Conservation (phyloP, 2,888 invertebrate genomes). For the Leptothorax acervorum region DNA sequence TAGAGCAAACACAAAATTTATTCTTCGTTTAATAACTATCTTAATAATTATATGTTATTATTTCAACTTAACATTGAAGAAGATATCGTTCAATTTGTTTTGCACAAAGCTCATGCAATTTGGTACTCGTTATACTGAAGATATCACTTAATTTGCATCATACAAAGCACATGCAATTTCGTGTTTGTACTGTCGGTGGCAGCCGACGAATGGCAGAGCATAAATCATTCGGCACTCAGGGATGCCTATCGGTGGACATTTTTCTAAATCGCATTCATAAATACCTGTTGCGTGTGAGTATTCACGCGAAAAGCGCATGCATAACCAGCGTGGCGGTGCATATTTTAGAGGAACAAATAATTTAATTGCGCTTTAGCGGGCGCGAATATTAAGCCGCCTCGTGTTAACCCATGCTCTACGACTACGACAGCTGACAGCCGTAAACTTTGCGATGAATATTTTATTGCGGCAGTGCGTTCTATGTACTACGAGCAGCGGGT, state of each 20-base stretch:
- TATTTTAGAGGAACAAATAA: constrained; percentile 67
- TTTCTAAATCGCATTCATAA: constrained; percentile 56
- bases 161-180: neutral
- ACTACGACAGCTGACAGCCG: constrained; percentile 45
- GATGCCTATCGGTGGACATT: constrained; percentile 15
- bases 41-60: neutral
- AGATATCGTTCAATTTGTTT: no score
- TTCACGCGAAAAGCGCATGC: constrained; percentile 58
- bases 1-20: neutral
- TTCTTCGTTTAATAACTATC: neutral
- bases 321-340: constrained; percentile 61
- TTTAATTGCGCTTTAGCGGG: constrained; percentile 56
- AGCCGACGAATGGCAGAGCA: neutral
- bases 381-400: constrained; percentile 43
- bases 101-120: no score
- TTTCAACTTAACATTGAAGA: neutral
- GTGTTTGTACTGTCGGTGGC: neutral
- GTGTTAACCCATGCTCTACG: constrained; percentile 38
- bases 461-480: constrained; percentile 29
- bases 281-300: constrained; percentile 66
- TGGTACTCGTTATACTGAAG: no score
- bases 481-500: neutral
- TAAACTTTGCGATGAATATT: constrained; percentile 55
- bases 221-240: constrained; percentile 11
- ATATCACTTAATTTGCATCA: no score